These are phyloP conservation scores for Panthera tigris DNA, from an alignment of 2,113 vertebrate genomes.

Conservation along the genomic window DNA sequence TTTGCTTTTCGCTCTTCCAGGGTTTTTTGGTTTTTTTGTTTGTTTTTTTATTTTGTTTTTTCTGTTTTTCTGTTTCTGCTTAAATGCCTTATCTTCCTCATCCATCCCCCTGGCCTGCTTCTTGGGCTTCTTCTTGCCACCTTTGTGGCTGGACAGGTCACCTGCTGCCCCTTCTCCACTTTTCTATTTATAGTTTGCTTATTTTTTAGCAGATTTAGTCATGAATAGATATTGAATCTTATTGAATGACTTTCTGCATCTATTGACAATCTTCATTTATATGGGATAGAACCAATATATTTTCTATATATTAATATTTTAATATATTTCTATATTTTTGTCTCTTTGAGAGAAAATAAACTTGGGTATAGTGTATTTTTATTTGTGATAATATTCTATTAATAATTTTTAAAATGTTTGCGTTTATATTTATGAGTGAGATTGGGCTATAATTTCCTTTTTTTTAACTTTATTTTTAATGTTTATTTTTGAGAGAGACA, in stretches of 20 bases:
- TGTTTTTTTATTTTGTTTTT: too few relatives aligned
- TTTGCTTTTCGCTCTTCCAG: neutral
- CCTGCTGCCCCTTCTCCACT: neutral
- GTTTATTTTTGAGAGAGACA: too few relatives aligned
- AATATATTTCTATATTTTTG: neutral
- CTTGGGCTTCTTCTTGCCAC: neutral
- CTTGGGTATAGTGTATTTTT: neutral
- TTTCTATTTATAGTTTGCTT: neutral
- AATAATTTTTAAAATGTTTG: constrained; percentile 11
- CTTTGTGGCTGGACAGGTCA: neutral
- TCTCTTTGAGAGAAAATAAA: neutral
- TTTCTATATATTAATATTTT: neutral
- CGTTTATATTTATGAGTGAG: neutral
- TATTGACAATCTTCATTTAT: neutral
- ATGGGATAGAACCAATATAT: too few relatives aligned
- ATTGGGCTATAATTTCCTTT: neutral
- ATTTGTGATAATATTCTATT: neutral
- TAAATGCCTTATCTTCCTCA: neutral
- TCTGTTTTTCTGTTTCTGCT: neutral
- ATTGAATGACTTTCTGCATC: neutral
- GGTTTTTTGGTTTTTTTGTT: too few relatives aligned
- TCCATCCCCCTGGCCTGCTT: neutral
- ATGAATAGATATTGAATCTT: neutral
- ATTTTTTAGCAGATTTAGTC: neutral
- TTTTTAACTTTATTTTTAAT: too few relatives aligned